Evolutionary conservation across 2,797 vertebrate species (phyloP).

Genomic region (Thripadectes ignobilis): DNA sequence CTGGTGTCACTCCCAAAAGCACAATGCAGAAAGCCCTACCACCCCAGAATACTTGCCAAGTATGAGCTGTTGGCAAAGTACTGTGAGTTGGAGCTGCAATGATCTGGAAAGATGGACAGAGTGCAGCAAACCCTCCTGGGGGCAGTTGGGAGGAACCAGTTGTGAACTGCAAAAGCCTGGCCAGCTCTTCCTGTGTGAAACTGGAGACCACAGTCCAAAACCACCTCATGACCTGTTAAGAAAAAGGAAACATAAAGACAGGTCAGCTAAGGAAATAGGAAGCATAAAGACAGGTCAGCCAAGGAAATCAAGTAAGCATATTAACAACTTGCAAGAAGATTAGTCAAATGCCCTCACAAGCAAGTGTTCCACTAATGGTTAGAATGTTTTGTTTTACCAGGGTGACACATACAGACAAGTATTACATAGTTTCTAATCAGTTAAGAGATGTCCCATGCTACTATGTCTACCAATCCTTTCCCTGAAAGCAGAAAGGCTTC

Average conservation of each 20-base stretch:
- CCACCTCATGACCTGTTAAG: constrained; percentile 95
- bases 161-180: constrained; percentile 96
- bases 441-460: background rate
- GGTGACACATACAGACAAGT: background rate
- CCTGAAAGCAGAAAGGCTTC: background rate
- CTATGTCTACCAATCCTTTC: background rate
- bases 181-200: constrained; percentile 97
- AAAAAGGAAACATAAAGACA: background rate
- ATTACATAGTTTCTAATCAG: background rate
- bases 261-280: background rate
- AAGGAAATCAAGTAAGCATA: background rate
- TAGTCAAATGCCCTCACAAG: background rate
- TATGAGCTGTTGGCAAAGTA: constrained; percentile 96
- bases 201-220: constrained; percentile 99
- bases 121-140: constrained; percentile 95
- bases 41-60: constrained; percentile 83
- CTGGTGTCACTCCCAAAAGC: background rate
- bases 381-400: background rate
- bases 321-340: background rate
- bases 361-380: background rate
- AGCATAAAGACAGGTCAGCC: background rate
- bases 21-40: background rate
- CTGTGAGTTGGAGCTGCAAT: constrained; percentile 96
- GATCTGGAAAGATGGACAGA: constrained; percentile 98
- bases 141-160: constrained; percentile 98